These are phyloP conservation scores for Zaprionus davidi DNA, from an alignment of 1,140 invertebrate genomes.

Conservation along the genomic window DNA sequence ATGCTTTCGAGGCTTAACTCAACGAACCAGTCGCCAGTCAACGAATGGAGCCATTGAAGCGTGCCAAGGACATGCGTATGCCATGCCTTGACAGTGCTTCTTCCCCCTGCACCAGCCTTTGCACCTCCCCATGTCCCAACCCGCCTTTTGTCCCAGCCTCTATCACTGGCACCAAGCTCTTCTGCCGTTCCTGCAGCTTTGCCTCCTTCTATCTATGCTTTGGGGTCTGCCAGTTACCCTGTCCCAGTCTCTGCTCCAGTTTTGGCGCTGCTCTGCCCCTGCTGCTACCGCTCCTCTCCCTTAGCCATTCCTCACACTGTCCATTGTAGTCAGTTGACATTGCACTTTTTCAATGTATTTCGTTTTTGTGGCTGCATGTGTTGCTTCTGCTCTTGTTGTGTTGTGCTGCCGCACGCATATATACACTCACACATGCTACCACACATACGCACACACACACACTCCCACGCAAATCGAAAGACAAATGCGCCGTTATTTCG, in stretches of 20 bases:
- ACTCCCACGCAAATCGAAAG: conserved; percentile 39
- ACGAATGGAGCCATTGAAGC: conserved; percentile 53
- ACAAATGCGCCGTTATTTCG: conserved; percentile 41
- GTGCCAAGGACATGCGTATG: conserved; percentile 53
- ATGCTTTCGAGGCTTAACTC: conserved; percentile 57
- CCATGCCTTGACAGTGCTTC: neutral
- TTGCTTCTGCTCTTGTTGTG: conserved; percentile 5
- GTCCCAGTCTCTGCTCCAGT: too few relatives aligned
- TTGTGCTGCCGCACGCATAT: neutral
- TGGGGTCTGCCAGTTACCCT: neutral
- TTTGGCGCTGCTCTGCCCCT: too few relatives aligned
- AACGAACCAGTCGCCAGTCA: conserved; percentile 25
- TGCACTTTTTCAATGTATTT: conserved; percentile 43
- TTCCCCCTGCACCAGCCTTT: neutral
- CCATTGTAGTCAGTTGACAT: conserved; percentile 39
- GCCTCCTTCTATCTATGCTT: neutral
- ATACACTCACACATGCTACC: neutral
- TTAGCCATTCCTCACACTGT: neutral
- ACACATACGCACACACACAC: neutral
- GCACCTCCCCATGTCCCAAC: neutral
- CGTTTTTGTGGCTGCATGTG: conserved; percentile 9
- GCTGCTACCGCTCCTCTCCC: neutral
- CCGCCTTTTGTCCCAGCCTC: neutral
- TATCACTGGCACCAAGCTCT: neutral
- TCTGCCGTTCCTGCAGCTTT: neutral